A percentile compares a stretch with the other conserved stretches of the same genome.
Evolutionary conservation across 2,797 vertebrate genomes (phyloP).

Genomic region (Melanotaenia maccullochi): DNA sequence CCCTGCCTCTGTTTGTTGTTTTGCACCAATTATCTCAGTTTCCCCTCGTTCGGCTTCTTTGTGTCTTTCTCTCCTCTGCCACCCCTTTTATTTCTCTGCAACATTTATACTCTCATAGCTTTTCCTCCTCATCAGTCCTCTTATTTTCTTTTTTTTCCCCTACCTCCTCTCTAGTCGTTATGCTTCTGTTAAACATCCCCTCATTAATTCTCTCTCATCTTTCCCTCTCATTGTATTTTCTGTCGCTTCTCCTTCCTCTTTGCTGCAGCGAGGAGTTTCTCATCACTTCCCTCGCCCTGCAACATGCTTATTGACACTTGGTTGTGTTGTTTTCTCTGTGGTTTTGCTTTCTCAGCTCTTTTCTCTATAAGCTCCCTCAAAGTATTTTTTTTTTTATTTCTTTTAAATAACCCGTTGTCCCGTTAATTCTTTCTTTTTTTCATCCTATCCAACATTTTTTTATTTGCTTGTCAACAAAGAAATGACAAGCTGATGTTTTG

Average conservation of each 20-base stretch:
- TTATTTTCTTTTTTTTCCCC: constrained; percentile 9
- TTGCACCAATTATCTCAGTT: constrained; percentile 46
- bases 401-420: not conserved
- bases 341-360: not conserved
- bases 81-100: constrained; percentile 4
- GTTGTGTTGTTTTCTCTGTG: not conserved
- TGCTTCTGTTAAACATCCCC: constrained; percentile 36
- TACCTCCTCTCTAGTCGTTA: constrained; percentile 18
- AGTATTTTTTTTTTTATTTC: not conserved
- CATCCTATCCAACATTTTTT: constrained; percentile 43
- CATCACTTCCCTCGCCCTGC: constrained; percentile 15
- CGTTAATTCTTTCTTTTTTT: constrained; percentile 25
- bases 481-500: constrained; percentile 36
- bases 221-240: constrained; percentile 26
- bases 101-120: not conserved
- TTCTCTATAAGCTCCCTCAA: not conserved
- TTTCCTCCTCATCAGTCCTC: constrained; percentile 8
- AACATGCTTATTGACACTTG: constrained; percentile 7
- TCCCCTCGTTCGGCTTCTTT: constrained; percentile 28
- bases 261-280: constrained; percentile 36
- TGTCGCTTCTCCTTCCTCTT: constrained; percentile 11
- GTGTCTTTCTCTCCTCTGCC: constrained; percentile 1
- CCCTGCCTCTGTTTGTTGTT: constrained; percentile 40
- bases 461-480: constrained; percentile 49
- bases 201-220: constrained; percentile 36